A percentile compares a stretch with the other conserved stretches of the same genome.
phyloP scores from a whole-genome alignment of 2,888 invertebrate genomes.

The Drosophila nr. perissopoda region DNA sequence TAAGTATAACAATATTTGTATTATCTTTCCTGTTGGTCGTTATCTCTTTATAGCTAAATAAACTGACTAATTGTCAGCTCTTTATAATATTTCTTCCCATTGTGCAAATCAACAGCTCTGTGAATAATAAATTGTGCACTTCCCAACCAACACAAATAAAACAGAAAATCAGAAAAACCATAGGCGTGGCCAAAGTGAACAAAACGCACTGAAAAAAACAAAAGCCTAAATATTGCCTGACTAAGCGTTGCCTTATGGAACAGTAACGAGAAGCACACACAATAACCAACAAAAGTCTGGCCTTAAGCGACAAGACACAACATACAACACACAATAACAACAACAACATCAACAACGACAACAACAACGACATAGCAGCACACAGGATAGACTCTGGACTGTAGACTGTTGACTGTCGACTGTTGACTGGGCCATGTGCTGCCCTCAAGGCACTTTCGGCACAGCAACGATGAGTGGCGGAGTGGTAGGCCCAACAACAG shows the following conservation, averaged over 20 bases:
- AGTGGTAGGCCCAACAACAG: constrained; percentile 7
- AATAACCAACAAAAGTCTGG: constrained; percentile 53
- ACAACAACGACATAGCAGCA: constrained; percentile 1
- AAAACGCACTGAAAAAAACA: constrained; percentile 44
- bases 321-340: constrained; percentile 12
- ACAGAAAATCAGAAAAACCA: constrained; percentile 20
- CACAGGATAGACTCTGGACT: constrained; percentile 39
- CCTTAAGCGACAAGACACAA: constrained; percentile 51
- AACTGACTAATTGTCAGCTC: constrained; percentile 45
- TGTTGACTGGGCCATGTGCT: constrained; percentile 64
- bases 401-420: constrained; percentile 39
- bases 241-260: constrained; percentile 50
- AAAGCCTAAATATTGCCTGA: constrained; percentile 62
- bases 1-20: background rate
- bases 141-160: constrained; percentile 19
- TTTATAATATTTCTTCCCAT: constrained; percentile 47
- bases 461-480: constrained; percentile 16
- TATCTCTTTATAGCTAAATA: constrained; percentile 11
- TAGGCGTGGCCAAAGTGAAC: constrained; percentile 50
- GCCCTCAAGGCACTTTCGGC: constrained; percentile 50
- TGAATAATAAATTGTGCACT: constrained; percentile 63
- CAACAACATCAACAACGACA: background rate
- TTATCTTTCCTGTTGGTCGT: constrained; percentile 2
- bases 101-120: constrained; percentile 38
- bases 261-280: constrained; percentile 44